phyloP scores from a whole-genome alignment of 2,888 invertebrate genomes.

The Temnothorax unifasciatus region DNA sequence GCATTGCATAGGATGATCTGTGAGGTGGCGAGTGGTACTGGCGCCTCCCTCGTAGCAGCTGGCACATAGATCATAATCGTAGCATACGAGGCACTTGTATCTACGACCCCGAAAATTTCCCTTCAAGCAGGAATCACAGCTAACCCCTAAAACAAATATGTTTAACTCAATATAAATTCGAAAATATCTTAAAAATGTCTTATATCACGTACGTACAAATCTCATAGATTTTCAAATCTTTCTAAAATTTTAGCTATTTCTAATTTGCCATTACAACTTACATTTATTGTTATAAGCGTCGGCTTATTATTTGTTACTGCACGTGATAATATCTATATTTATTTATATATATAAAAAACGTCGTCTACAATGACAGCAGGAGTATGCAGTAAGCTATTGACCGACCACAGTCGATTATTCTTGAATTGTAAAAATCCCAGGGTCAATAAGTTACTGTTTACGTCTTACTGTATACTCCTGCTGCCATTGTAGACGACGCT shows the following conservation, averaged over 20 bases:
- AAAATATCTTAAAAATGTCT: neutral
- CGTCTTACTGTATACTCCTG: too few species aligned
- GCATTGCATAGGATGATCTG: constrained; percentile 99
- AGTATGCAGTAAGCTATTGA: too few species aligned
- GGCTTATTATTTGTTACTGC: too few species aligned
- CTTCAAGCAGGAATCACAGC: constrained; percentile 99
- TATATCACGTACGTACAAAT: neutral
- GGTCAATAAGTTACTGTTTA: too few species aligned
- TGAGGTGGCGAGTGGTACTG: constrained; percentile 96
- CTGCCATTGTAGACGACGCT: too few species aligned
- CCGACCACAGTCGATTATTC: too few species aligned
- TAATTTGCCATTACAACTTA: neutral
- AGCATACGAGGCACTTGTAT: constrained; percentile 99
- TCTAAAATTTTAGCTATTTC: neutral
- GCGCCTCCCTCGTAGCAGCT: constrained; percentile 97
- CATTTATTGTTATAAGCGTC: neutral
- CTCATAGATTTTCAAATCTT: constrained; percentile 3
- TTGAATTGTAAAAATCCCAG: neutral
- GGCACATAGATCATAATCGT: constrained; percentile 99
- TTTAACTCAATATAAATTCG: neutral
- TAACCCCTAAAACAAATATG: constrained; percentile 92
- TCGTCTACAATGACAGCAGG: too few species aligned
- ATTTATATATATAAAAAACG: too few species aligned
- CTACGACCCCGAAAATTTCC: constrained; percentile 98
- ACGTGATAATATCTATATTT: too few species aligned